These are phyloP conservation scores for Cerceris ruficornis DNA, from an alignment of 2,888 invertebrate genomes.

Conservation along the genomic window DNA sequence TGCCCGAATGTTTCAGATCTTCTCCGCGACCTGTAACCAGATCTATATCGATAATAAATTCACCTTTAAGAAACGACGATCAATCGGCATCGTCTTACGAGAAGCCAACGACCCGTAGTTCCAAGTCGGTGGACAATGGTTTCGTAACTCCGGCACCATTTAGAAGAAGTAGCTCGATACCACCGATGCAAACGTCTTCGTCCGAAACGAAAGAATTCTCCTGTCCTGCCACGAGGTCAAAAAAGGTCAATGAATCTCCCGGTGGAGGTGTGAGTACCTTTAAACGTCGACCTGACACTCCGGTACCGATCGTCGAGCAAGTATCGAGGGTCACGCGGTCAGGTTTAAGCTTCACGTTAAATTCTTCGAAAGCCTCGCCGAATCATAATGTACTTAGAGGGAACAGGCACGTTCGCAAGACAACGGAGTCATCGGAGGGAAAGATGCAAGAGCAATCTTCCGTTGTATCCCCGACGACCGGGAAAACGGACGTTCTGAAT, in stretches of 20 bases:
- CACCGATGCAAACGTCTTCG: slow-evolving; percentile 36
- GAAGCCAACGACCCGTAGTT: slow-evolving; percentile 64
- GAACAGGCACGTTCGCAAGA: slow-evolving; percentile 24
- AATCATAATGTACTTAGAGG: slow-evolving; percentile 21
- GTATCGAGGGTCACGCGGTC: slow-evolving; percentile 59
- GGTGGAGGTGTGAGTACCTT: slow-evolving; percentile 20
- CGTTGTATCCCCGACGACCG: not conserved
- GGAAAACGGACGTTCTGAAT: slow-evolving; percentile 21
- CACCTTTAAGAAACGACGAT: slow-evolving; percentile 39
- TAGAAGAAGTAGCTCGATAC: slow-evolving; percentile 61
- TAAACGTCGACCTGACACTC: slow-evolving; percentile 74
- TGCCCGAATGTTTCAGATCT: slow-evolving; percentile 57
- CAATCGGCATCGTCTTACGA: slow-evolving; percentile 42
- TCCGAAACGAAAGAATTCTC: slow-evolving; percentile 35
- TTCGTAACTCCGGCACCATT: slow-evolving; percentile 60
- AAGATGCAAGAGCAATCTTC: slow-evolving; percentile 23
- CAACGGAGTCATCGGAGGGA: slow-evolving; percentile 26
- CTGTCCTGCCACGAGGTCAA: slow-evolving; percentile 18
- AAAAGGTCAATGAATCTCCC: slow-evolving; percentile 23
- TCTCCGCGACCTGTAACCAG: slow-evolving; percentile 61
- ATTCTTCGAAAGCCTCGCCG: slow-evolving; percentile 31
- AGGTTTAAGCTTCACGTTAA: slow-evolving; percentile 41
- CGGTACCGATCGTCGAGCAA: slow-evolving; percentile 67
- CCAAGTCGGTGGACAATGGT: slow-evolving; percentile 69
- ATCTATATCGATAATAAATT: slow-evolving; percentile 40